Evolutionary conservation across 2,113 vertebrate genomes (phyloP).

Genomic region (Corvus moneduloides): DNA sequence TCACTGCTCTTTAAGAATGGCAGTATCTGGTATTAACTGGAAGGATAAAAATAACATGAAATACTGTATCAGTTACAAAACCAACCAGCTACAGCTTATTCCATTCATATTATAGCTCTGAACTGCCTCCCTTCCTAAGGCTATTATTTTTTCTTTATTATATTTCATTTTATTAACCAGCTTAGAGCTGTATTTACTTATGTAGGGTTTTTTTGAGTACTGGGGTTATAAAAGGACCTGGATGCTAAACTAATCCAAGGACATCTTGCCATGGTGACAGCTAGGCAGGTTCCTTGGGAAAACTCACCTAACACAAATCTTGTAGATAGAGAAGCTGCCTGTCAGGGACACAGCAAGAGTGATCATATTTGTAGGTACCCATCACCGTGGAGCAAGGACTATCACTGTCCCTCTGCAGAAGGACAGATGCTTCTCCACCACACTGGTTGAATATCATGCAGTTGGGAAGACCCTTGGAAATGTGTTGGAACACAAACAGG

Average conservation of each 20-base stretch:
- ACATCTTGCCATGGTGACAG: neutral
- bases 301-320: neutral
- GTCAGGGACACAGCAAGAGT: neutral
- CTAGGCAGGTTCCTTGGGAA: neutral
- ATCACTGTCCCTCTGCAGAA: neutral
- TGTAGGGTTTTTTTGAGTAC: neutral
- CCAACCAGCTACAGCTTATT: neutral
- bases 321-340: neutral
- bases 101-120: neutral
- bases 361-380: neutral
- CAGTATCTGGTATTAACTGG: neutral
- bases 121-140: neutral
- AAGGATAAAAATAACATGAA: slow-evolving; percentile 40
- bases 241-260: neutral
- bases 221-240: neutral
- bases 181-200: neutral
- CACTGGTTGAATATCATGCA: neutral
- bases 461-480: neutral
- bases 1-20: neutral
- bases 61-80: slow-evolving; percentile 1
- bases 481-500: neutral
- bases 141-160: neutral
- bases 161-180: neutral
- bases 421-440: neutral
- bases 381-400: neutral